Conservation (phyloP, 2,113 vertebrate species). For the Anseranas semipalmata region DNA sequence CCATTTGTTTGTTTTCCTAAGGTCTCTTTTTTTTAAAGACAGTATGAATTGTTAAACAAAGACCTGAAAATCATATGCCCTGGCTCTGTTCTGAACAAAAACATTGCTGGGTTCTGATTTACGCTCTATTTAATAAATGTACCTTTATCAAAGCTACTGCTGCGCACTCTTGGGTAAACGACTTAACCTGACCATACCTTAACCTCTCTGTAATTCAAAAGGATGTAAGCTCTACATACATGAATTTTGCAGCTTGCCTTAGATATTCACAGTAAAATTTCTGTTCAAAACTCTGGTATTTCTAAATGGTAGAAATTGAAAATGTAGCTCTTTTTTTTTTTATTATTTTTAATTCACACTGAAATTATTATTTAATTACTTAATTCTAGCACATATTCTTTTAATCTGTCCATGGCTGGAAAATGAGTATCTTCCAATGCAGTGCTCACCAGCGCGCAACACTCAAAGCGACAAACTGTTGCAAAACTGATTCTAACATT, state of each 20-base stretch:
- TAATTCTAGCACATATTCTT: not conserved
- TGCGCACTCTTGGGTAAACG: not conserved
- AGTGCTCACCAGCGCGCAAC: not conserved
- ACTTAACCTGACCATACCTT: not conserved
- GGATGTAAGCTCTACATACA: not conserved
- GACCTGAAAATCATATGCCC: not conserved
- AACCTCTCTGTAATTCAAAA: not conserved
- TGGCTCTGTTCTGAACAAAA: not conserved
- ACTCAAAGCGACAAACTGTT: not conserved
- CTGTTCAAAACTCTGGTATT: not conserved
- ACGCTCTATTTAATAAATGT: not conserved
- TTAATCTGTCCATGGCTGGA: not conserved
- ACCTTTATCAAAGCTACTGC: not conserved
- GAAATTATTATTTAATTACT: not conserved
- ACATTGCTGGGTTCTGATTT: not conserved
- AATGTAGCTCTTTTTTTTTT: not conserved
- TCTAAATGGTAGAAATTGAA: not conserved
- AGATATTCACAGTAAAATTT: not conserved
- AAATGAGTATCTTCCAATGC: not conserved
- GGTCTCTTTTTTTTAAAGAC: not conserved
- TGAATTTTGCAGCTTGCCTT: not conserved
- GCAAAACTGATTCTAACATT: not conserved
- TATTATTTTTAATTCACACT: not conserved
- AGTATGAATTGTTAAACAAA: not conserved
- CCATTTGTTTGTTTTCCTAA: not conserved